Conservation (phyloP, 2,888 invertebrate species). For the Incurvaria masculella region DNA sequence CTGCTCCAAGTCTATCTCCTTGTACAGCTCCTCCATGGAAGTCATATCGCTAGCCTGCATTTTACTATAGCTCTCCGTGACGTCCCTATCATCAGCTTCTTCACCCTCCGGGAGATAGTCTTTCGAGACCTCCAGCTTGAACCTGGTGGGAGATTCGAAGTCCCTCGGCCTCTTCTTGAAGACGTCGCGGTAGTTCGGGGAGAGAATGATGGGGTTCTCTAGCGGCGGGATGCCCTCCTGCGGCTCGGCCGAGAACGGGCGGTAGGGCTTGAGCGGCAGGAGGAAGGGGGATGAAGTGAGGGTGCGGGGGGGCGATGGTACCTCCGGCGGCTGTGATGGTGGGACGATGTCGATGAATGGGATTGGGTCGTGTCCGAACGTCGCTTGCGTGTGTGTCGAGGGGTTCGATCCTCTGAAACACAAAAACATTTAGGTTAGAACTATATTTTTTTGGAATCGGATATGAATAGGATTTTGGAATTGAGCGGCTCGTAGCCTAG, state of each 20-base stretch:
- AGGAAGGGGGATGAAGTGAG: slow-evolving; percentile 31
- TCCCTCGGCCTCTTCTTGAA: slow-evolving; percentile 21
- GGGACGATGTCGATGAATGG: background rate
- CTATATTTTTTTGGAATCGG: no score
- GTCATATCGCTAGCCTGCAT: slow-evolving; percentile 12
- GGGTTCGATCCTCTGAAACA: slow-evolving; percentile 31
- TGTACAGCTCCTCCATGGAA: slow-evolving; percentile 7
- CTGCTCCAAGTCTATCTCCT: slow-evolving; percentile 27
- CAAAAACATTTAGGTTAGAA: no score
- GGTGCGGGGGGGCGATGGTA: slow-evolving; percentile 19
- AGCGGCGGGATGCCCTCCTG: slow-evolving; percentile 28
- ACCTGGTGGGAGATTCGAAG: background rate
- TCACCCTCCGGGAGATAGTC: slow-evolving; percentile 27
- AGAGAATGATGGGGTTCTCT: slow-evolving; percentile 40
- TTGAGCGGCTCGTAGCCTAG: no score
- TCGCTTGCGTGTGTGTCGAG: no score
- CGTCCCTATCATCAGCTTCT: slow-evolving; percentile 32
- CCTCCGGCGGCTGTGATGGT: background rate
- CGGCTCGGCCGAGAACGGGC: slow-evolving; percentile 40
- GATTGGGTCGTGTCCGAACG: background rate
- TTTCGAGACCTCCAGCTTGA: slow-evolving; percentile 15
- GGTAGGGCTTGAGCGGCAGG: slow-evolving; percentile 28
- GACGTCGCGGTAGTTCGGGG: slow-evolving; percentile 32
- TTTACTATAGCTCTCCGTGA: slow-evolving; percentile 21
- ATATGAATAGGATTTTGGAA: no score